These are phyloP conservation scores for Novumbra hubbsi DNA, from an alignment of 2,797 vertebrate species.

Conservation along the genomic window DNA sequence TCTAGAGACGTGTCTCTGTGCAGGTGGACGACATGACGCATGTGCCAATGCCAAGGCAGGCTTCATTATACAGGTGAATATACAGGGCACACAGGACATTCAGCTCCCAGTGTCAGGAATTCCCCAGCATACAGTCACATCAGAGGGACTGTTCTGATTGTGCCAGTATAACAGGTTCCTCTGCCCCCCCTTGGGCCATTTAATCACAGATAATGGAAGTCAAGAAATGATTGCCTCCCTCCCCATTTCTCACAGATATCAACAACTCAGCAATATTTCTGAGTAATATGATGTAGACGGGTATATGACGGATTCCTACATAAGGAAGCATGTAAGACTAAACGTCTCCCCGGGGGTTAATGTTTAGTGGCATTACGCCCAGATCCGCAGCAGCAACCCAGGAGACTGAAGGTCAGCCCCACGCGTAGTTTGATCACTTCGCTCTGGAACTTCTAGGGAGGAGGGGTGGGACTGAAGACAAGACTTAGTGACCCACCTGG, in stretches of 20 bases:
- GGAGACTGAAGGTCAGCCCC: constrained; percentile 67
- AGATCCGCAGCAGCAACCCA: constrained; percentile 53
- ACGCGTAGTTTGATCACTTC: constrained; percentile 64
- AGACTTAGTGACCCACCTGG: constrained; percentile 13
- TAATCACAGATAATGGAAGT: constrained; percentile 33
- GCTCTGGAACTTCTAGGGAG: constrained; percentile 38
- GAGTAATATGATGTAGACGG: background rate
- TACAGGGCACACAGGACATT: background rate
- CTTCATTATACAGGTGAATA: constrained; percentile 43
- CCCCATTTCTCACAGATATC: background rate
- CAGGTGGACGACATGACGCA: constrained; percentile 22
- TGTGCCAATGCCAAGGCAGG: constrained; percentile 30
- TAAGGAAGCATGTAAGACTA: constrained; percentile 48
- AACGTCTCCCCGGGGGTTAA: constrained; percentile 66
- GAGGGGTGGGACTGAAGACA: background rate
- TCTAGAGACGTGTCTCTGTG: background rate
- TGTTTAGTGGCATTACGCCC: constrained; percentile 68
- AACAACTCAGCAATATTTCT: background rate
- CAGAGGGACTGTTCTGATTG: constrained; percentile 40
- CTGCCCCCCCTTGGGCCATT: constrained; percentile 33
- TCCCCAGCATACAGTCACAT: constrained; percentile 5
- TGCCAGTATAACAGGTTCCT: constrained; percentile 39
- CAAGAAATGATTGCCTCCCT: background rate
- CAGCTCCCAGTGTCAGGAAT: background rate
- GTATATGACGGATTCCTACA: background rate